Evolutionary conservation across 1,140 invertebrate species (phyloP).

Genomic region (Drosophila teissieri): DNA sequence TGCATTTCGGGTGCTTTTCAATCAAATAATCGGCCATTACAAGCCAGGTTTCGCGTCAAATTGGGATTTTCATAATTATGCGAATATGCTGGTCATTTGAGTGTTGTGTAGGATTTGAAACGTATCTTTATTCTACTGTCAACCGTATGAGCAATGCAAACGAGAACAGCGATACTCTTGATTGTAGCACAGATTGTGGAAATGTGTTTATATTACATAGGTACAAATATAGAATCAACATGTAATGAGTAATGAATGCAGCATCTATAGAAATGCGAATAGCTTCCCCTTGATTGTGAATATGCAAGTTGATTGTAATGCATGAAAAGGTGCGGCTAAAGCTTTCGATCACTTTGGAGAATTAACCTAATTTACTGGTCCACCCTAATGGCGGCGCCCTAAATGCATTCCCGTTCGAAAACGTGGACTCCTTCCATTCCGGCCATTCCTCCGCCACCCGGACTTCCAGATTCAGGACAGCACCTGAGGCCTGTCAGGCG

Average conservation of each 20-base stretch:
- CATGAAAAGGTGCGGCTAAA: neutral
- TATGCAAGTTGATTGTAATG: neutral
- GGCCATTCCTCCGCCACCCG: too few relatives aligned
- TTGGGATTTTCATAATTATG: neutral
- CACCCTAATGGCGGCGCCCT: constrained; percentile 12
- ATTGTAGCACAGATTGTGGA: too few relatives aligned
- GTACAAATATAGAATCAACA: neutral
- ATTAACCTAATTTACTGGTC: constrained; percentile 4
- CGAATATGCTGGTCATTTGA: too few relatives aligned
- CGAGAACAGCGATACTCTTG: too few relatives aligned
- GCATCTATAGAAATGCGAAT: neutral
- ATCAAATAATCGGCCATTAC: neutral
- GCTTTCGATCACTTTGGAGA: constrained; percentile 5
- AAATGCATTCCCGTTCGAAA: constrained; percentile 34
- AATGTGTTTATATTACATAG: too few relatives aligned
- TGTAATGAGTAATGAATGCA: neutral
- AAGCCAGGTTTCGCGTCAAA: neutral
- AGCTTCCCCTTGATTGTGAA: too few relatives aligned
- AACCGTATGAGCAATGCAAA: too few relatives aligned
- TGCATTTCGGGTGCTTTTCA: neutral
- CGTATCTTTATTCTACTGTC: too few relatives aligned
- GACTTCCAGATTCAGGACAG: constrained; percentile 16
- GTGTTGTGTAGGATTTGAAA: too few relatives aligned
- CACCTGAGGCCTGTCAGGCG: constrained; percentile 10
- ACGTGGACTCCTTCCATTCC: neutral